A percentile compares a stretch with the other conserved stretches of the same genome.
These are phyloP conservation scores for Typhlomys cinereus DNA, from an alignment of 2,113 vertebrate species.

Conservation along the genomic window DNA sequence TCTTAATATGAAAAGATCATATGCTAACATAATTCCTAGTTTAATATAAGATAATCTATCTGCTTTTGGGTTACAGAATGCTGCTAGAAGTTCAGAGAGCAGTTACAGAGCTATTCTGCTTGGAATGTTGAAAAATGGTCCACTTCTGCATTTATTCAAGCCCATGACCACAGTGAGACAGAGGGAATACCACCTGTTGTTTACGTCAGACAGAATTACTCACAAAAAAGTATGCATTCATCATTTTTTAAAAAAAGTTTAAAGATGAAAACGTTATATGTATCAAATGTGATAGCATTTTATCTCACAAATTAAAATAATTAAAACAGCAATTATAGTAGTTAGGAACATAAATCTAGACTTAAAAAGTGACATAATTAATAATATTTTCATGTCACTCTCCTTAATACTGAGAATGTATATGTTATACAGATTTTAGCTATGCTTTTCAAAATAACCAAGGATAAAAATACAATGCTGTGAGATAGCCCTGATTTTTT, in stretches of 20 bases:
- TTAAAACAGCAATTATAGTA: background rate
- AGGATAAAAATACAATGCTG: background rate
- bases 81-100: background rate
- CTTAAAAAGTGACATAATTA: background rate
- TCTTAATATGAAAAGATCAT: background rate
- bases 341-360: background rate
- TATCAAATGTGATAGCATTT: background rate
- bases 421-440: background rate
- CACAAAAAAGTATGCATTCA: background rate
- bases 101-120: background rate
- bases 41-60: background rate
- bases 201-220: background rate
- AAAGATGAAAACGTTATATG: background rate
- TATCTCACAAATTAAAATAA: background rate
- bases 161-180: no score
- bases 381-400: background rate
- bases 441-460: background rate
- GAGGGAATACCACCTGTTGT: background rate
- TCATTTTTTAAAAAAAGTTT: background rate
- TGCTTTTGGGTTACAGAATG: background rate
- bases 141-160: background rate
- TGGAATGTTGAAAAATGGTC: background rate
- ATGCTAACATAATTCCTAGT: background rate
- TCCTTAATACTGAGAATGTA: background rate
- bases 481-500: background rate